Evolutionary conservation across 2,888 invertebrate species (phyloP).

Genomic region (Scrobipalpa atriplicella): DNA sequence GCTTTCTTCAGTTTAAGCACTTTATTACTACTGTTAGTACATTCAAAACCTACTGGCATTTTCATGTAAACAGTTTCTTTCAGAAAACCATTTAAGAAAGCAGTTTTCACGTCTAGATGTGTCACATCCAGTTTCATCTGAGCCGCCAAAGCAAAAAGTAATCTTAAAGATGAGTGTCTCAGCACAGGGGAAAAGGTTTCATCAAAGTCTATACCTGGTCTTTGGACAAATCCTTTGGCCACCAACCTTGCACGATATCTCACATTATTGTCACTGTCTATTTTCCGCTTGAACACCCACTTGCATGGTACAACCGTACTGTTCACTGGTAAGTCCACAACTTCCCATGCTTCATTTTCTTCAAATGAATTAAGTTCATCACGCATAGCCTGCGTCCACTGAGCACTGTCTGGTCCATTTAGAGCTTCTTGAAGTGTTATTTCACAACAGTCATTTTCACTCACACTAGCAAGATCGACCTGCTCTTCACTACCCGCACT

Average conservation of each 20-base stretch:
- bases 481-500: background rate
- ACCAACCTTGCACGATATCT: too few relatives aligned
- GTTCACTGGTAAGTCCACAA: background rate
- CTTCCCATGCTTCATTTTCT: conserved; percentile 9
- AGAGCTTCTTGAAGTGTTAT: conserved; percentile 9
- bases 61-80: conserved; percentile 2
- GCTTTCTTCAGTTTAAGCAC: conserved; percentile 5
- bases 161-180: too few relatives aligned
- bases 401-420: background rate
- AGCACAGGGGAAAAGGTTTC: too few relatives aligned
- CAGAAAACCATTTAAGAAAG: background rate
- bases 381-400: conserved; percentile 6
- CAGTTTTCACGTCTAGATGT: conserved; percentile 5
- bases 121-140: background rate
- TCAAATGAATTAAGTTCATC: background rate
- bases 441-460: background rate
- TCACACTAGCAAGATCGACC: too few relatives aligned
- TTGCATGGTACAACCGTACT: background rate
- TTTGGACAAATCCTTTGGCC: too few relatives aligned
- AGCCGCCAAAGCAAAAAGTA: too few relatives aligned
- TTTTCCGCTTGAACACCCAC: too few relatives aligned
- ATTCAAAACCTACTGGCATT: background rate
- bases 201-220: too few relatives aligned
- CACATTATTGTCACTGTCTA: too few relatives aligned
- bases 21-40: too few relatives aligned